Conservation (phyloP, 1,140 invertebrate genomes). For the Neodiprion fabricii region DNA sequence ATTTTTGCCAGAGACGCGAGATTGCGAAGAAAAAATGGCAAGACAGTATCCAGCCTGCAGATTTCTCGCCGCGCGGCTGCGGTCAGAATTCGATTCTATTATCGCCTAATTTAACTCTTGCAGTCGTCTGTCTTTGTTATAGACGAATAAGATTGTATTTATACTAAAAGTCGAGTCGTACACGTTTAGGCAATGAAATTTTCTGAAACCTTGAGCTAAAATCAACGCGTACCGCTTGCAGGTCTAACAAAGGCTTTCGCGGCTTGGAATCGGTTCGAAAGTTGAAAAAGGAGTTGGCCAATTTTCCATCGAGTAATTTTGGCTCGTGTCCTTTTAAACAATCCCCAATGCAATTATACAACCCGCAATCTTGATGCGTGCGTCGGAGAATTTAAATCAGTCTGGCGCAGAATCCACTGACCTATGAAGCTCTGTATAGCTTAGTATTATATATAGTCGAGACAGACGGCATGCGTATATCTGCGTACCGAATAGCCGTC, state of each 20-base stretch:
- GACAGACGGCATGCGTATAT: background rate
- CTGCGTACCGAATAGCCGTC: background rate
- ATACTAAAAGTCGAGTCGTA: background rate
- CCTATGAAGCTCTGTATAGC: background rate
- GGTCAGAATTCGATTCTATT: no score
- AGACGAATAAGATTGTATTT: background rate
- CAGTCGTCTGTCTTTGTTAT: background rate
- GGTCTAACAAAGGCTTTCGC: no score
- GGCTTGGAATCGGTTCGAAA: no score
- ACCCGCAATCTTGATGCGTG: background rate
- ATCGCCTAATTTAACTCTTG: no score
- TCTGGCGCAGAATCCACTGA: slow-evolving; percentile 3
- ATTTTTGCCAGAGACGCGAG: no score
- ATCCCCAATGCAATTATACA: background rate
- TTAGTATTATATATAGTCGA: background rate
- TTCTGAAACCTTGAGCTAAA: slow-evolving; percentile 2
- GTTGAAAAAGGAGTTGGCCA: no score
- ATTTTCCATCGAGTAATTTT: background rate
- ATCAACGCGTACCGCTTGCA: background rate
- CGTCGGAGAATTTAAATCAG: background rate
- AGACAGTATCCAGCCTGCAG: no score
- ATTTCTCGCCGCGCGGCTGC: no score
- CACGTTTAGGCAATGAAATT: background rate
- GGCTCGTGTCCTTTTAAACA: background rate
- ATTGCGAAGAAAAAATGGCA: no score